Percentiles rank a stretch among this genome's conserved stretches.
Evolutionary conservation across 2,888 invertebrate species (phyloP).

Genomic region (Tanytarsus gracilentus): DNA sequence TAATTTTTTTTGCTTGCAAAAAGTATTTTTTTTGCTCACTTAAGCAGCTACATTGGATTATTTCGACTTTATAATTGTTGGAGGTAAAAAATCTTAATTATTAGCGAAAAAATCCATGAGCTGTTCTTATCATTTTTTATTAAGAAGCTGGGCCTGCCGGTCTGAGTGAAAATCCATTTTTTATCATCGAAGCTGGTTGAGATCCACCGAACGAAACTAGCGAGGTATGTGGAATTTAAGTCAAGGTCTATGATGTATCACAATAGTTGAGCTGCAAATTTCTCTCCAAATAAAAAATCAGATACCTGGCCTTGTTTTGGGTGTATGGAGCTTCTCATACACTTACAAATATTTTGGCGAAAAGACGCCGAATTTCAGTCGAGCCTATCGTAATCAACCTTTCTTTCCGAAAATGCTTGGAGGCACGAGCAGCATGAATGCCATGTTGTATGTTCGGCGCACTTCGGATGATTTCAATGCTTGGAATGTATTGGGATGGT

Average conservation of each 20-base stretch:
- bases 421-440: conserved; percentile 8
- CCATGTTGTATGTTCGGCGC: conserved; percentile 18
- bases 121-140: too few relatives aligned
- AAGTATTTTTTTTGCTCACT: neutral
- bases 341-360: conserved; percentile 37
- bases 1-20: neutral
- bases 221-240: too few relatives aligned
- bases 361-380: conserved; percentile 33
- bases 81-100: too few relatives aligned
- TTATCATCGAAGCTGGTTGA: conserved; percentile 47
- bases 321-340: conserved; percentile 34
- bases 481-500: neutral
- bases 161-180: too few relatives aligned
- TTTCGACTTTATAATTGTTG: conserved; percentile 44
- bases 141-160: too few relatives aligned
- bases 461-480: neutral
- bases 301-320: conserved; percentile 34
- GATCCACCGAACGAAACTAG: conserved; percentile 43
- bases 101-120: too few relatives aligned
- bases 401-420: conserved; percentile 18
- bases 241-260: neutral
- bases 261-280: neutral
- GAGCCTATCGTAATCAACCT: neutral
- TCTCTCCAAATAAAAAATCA: conserved; percentile 27
- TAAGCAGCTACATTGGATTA: conserved; percentile 32